Evolutionary conservation across 2,888 invertebrate genomes (phyloP), one percentile per base, ranked within the genome.

Genomic region (Lasioglossum oenotherae): DNA sequence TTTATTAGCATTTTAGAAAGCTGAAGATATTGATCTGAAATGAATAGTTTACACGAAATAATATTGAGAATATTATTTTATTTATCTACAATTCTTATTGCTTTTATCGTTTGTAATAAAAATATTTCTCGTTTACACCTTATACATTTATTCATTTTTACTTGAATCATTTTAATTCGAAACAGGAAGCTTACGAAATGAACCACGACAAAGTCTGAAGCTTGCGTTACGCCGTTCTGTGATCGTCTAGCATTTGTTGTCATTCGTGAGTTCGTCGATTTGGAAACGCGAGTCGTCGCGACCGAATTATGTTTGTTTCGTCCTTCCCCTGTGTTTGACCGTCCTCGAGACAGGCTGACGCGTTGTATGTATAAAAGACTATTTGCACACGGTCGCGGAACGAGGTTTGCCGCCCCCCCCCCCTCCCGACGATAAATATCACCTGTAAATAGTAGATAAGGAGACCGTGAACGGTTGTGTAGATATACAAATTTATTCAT

Each of bases 371-470:
- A 81, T 89, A 79, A 86, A 88, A 75, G n/a, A 67, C 67, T 35
- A 67, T 35, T 35, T 80, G 69, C 85, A 85, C 84, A 89, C 85
- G 82, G 85, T 46, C 76, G 74, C 78, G 74, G 67, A 38, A 4
- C 12, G 57, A 76, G 74, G 46, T 81, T 44, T 14, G 44, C 60
- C 31, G 82, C 74, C 4, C 23, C 8, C 67, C 35, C 31, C 83
- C 74, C 4, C 23, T 19, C 67, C 35, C 74, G 53, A 74, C 73
- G 53, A 82, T 75, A 85, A 46, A 76, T 76, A 78, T 81, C 76
- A 85, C 79, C 10, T 90, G 90, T 90, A 91, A 69, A 90, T 90
- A 91, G 41, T 90, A 85, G 77, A 79, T 80, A 84, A 84, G 75
- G 12, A 69, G 78, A 77, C 72, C 80, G 74, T 64, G 46, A 73